Base-by-base conservation (phyloP, 1,140 invertebrate genomes). In the Drosophila sucinea region DNA sequence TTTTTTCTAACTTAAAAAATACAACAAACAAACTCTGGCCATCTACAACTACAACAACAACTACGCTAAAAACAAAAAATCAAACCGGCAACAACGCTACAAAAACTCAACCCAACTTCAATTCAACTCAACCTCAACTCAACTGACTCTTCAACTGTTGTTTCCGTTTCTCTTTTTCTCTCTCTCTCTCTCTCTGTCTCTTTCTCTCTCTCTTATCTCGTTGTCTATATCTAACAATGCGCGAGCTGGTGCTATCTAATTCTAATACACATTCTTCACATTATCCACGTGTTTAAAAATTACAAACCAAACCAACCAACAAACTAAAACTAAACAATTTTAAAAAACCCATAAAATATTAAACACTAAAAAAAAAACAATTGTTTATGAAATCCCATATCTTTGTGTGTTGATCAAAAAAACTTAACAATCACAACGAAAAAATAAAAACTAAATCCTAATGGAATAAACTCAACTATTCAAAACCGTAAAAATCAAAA, bases 1-100 rank as follows among this genome's bases (percentile, higher is more conserved):
- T 83, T 87, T 86, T 86, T 79, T 77, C 74, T 74, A 81, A 84
- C 81, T 44, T 27, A 66, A 78, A 67, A 81, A 82, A 71, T 87
- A 79, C 82, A 79, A 71, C 75, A 75, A 80, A 80, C 55, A 58
- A 58, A 68, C 70, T 63, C 33, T 57, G 47, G 56, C 61, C 57
- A 38, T 58, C 58, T 38, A 71, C 63, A 27, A 84, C 81, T 44
- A 81, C 73, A 54, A 82, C 73, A 73, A 86, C 79, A 77, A 85
- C 81, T 72, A 68, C 62, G 60, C 66, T 44, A 30, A 57, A 47
- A 57, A 67, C 60, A 23, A 81, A 76, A 56, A 81, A 65, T 7
- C 58, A 69, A 85, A 85, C 82, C 81, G 79, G 83, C 83, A 82
- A 86, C 66, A 73, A 73, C 71, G 75, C 70, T 65, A 35, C 40